Base-by-base conservation (phyloP, 1,140 invertebrate species). In the Halictus rubicundus region DNA sequence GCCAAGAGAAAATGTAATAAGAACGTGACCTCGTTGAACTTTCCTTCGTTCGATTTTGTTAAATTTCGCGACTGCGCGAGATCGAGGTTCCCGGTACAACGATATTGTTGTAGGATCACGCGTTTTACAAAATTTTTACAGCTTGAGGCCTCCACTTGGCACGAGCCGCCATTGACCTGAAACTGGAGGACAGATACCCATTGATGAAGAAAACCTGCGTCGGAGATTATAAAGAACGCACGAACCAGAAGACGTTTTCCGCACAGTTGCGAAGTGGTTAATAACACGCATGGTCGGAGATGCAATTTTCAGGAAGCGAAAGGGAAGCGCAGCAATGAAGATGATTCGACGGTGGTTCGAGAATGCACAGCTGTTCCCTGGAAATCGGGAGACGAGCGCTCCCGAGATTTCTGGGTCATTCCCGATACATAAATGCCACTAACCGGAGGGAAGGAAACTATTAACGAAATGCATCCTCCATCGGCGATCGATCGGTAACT, bases 401-500 rank as follows among this genome's bases (percentile, higher is more conserved):
- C 37, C 74, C 32, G 66, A 54, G 61, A 64, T 64, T 71, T 77
- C 54, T 46, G 46, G 73, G 73, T 68, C 69, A 63, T 52, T 71
- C 59, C 37, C 52, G 63, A 78, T 76, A 76, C 39, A 8, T 54
- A 64, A 78, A 70, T 46, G 52, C 14, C 27, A 54, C 42, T 57
- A 61, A 39, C 54, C 59, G 42, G 21, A 74, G 61, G 61, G 71
- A 72, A 76, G 72, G 63, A 72, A 84, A 63, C 61, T 84, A 72
- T 84, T 68, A 84, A 74, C 42, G 61, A 80, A 72, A 80, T 85
- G 79, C 81, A 64, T 68, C 83, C 57, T 70, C 32, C 60, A 65
- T 78, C 60, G 66, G 6, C 25, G 65, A 61, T 61, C 66, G 68
- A 78, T 78, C 52, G 69, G 49, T 27, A 49, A 27, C 27, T 37